These are phyloP conservation scores for Idaea straminata DNA, from an alignment of 2,888 invertebrate species.

Conservation along the genomic window DNA sequence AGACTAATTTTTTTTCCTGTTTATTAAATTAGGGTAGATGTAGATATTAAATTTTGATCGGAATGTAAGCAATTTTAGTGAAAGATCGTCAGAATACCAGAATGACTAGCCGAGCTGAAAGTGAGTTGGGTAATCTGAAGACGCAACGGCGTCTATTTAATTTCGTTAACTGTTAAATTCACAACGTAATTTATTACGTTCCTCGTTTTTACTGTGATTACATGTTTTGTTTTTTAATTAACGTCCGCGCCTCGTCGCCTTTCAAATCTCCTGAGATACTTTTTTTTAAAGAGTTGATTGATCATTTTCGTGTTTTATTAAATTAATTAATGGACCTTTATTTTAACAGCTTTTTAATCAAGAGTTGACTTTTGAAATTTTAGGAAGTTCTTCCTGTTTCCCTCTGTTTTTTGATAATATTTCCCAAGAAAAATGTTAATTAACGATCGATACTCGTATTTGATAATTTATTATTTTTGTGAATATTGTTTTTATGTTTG, in stretches of 20 bases:
- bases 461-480: background rate
- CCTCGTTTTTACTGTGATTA: conserved; percentile 1
- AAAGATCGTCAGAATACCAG: background rate
- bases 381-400: no score
- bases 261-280: background rate
- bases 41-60: background rate
- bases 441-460: no score
- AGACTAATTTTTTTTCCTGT: no score
- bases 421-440: no score
- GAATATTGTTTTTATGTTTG: background rate
- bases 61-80: background rate
- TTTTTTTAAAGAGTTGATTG: background rate
- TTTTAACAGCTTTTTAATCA: no score
- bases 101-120: background rate
- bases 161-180: conserved; percentile 1
- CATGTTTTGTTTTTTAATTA: conserved; percentile 1
- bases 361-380: no score
- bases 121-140: background rate
- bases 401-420: no score
- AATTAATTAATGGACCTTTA: background rate
- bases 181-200: background rate
- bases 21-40: no score
- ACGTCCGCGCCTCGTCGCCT: background rate
- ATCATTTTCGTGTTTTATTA: background rate
- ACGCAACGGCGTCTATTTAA: background rate